Evolutionary conservation across 2,113 vertebrate species (phyloP).

Genomic region (Phycodurus eques): DNA sequence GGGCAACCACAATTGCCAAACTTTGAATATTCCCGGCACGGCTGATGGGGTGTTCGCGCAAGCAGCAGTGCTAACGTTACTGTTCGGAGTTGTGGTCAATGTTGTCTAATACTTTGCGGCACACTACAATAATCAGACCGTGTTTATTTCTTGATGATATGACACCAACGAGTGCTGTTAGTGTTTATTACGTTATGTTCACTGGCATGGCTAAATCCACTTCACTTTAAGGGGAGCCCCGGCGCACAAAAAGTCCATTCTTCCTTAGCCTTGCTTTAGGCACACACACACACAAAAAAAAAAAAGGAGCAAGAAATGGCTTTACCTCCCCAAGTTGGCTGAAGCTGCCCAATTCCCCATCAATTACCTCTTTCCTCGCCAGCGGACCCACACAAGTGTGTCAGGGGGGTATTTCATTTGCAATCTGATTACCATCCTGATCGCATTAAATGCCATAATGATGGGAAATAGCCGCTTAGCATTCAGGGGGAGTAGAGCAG

Average conservation of each 20-base stretch:
- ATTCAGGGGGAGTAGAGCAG: constrained; percentile 59
- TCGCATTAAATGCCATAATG: constrained; percentile 78
- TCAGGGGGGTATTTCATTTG: constrained; percentile 73
- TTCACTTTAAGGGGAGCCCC: background rate
- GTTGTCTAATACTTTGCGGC: background rate
- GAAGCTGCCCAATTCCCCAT: constrained; percentile 32
- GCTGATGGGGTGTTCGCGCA: background rate
- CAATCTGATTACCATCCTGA: constrained; percentile 84
- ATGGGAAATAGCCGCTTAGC: constrained; percentile 78
- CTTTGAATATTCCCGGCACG: no score
- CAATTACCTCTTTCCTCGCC: constrained; percentile 37
- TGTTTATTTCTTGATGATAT: background rate
- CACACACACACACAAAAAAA: background rate
- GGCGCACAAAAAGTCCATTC: background rate
- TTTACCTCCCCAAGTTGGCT: constrained; percentile 45
- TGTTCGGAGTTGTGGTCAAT: background rate
- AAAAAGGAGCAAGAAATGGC: constrained; percentile 34
- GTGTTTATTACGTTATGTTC: background rate
- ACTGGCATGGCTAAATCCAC: background rate
- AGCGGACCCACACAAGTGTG: constrained; percentile 62
- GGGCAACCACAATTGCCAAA: no score
- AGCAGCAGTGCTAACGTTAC: background rate
- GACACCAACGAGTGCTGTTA: background rate
- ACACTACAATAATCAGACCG: background rate
- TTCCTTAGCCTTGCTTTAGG: background rate